phyloP scores from a whole-genome alignment of 2,113 vertebrate genomes.

The Apteryx owenii region DNA sequence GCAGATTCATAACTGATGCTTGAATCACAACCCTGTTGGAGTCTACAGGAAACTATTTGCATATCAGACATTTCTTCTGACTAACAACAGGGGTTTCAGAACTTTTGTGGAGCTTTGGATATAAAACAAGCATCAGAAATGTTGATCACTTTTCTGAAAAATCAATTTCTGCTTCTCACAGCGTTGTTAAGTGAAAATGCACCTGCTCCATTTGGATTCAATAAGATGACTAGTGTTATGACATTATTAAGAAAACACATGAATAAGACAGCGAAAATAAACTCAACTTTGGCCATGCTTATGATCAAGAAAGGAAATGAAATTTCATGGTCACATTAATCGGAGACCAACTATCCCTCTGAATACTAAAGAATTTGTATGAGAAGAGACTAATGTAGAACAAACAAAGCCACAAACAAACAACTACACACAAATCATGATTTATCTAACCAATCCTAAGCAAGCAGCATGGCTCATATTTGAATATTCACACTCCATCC shows the following conservation, averaged over 20 bases:
- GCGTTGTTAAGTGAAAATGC: neutral
- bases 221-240: neutral
- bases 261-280: neutral
- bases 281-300: neutral
- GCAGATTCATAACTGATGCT: neutral
- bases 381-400: neutral
- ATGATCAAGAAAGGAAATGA: neutral
- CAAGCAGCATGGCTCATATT: neutral
- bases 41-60: neutral
- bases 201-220: rapidly evolving
- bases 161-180: neutral
- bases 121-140: neutral
- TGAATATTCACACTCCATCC: neutral
- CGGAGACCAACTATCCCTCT: neutral
- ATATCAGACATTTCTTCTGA: neutral
- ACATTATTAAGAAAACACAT: neutral
- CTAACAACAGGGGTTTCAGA: neutral
- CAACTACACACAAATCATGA: neutral
- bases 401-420: neutral
- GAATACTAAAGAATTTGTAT: neutral
- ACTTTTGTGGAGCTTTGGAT: rapidly evolving
- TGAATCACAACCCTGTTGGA: neutral
- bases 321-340: neutral
- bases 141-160: neutral
- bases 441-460: neutral